Conservation (phyloP, 2,888 invertebrate genomes). For the Rapana venosa region DNA sequence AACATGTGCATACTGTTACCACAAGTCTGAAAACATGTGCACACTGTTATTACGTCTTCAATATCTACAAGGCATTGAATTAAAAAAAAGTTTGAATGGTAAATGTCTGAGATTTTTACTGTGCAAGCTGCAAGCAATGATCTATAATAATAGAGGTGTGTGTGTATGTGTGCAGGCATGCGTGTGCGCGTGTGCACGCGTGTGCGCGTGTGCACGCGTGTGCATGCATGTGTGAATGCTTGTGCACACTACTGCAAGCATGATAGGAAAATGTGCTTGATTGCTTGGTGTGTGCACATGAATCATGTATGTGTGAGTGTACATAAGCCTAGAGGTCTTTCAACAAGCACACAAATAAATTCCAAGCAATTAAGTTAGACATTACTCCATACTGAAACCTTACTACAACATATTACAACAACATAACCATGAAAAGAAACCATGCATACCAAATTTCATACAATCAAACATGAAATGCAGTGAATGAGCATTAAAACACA, state of each 20-base stretch:
- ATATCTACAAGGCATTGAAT: too few species aligned
- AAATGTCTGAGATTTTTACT: too few species aligned
- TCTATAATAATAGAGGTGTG: neutral
- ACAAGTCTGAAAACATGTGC: too few species aligned
- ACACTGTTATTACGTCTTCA: too few species aligned
- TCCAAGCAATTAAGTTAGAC: neutral
- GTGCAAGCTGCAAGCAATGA: too few species aligned
- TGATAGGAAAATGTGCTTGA: too few species aligned
- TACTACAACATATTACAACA: neutral
- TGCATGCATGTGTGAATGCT: neutral
- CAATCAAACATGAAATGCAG: neutral
- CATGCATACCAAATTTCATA: neutral
- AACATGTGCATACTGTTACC: too few species aligned
- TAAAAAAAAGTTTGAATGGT: too few species aligned
- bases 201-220: neutral
- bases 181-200: neutral
- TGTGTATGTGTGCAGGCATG: neutral
- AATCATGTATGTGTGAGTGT: too few species aligned
- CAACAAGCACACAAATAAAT: neutral
- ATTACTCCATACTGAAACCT: neutral
- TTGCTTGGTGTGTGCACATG: too few species aligned
- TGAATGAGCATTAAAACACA: neutral
- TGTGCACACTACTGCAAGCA: too few species aligned
- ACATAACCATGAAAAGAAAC: too few species aligned
- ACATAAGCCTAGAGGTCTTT: neutral